Evolutionary conservation across 2,113 vertebrate genomes (phyloP).

Genomic region (Dromiciops gliroides): DNA sequence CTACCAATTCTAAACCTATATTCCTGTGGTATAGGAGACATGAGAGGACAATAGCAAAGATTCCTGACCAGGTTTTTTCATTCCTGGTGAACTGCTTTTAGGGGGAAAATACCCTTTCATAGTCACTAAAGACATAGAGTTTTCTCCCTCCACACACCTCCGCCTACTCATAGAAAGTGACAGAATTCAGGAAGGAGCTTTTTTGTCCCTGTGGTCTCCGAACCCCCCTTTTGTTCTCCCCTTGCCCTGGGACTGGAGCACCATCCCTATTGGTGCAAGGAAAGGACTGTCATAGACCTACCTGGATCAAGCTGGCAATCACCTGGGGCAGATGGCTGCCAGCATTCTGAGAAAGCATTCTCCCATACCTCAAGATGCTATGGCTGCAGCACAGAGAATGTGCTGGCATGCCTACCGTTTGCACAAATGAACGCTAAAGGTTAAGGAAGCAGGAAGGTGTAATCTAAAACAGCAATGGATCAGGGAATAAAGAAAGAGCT

Average conservation of each 20-base stretch:
- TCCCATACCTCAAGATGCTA: not conserved
- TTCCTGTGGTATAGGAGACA: not conserved
- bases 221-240: not conserved
- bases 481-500: not conserved
- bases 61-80: not conserved
- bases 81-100: not conserved
- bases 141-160: not conserved
- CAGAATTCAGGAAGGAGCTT: not conserved
- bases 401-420: not conserved
- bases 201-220: not conserved
- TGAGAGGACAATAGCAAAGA: not conserved
- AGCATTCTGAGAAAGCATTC: not conserved
- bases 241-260: not conserved
- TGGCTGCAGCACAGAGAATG: not conserved
- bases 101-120: not conserved
- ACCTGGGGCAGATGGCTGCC: not conserved
- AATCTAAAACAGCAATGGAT: not conserved
- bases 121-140: slow-evolving; percentile 10
- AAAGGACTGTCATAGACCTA: not conserved
- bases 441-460: not conserved
- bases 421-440: not conserved
- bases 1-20: not conserved
- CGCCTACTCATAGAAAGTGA: not conserved
- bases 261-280: not conserved
- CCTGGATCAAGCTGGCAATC: not conserved